phyloP scores from a whole-genome alignment of 2,113 vertebrate genomes.

The Sapajus apella region DNA sequence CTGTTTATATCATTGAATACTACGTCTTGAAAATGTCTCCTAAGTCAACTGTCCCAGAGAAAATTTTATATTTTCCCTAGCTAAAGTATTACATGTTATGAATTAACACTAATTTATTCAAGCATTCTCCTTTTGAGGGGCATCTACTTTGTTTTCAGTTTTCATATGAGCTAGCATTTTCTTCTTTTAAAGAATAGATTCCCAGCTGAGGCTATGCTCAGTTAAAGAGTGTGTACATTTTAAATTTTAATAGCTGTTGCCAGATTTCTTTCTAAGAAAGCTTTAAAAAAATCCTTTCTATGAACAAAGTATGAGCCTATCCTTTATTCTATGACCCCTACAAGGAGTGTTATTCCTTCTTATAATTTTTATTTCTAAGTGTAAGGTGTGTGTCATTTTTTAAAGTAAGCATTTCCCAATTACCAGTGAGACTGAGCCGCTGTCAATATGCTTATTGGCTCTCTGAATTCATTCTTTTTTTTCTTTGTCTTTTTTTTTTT shows the following conservation, averaged over 20 bases:
- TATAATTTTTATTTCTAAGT: not conserved
- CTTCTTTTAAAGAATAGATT: conserved; percentile 9
- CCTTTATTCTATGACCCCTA: not conserved
- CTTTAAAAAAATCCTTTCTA: not conserved
- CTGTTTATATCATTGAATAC: not conserved
- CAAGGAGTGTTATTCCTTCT: not conserved
- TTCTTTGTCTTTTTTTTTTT: not conserved
- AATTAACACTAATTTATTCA: not conserved
- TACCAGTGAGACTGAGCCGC: not conserved
- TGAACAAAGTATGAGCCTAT: not conserved
- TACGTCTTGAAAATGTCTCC: not conserved
- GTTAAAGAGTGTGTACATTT: not conserved
- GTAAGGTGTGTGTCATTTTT: not conserved
- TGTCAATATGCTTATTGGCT: not conserved
- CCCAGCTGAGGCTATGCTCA: not conserved
- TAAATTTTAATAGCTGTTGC: conserved; percentile 27
- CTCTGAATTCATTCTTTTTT: not conserved
- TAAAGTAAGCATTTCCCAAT: not conserved
- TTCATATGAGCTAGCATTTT: not conserved
- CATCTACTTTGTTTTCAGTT: not conserved
- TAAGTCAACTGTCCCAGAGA: not conserved
- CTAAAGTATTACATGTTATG: not conserved
- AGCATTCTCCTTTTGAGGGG: not conserved
- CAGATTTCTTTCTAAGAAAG: not conserved
- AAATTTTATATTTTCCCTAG: not conserved